Evolutionary conservation across 2,797 vertebrate species (phyloP), one percentile per base, ranked within the genome.

Genomic region (Sebastes matsubarae): DNA sequence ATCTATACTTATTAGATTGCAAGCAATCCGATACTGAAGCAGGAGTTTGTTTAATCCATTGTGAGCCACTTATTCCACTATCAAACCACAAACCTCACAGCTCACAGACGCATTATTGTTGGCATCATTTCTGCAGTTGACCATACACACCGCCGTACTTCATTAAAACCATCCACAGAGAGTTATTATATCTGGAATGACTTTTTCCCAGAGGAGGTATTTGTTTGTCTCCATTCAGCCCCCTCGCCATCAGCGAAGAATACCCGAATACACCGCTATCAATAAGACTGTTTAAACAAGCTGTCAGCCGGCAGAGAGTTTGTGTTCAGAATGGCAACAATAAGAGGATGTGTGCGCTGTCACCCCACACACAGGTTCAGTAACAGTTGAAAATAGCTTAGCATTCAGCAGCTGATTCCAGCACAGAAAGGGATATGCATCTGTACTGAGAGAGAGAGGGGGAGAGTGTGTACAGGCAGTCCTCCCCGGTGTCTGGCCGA

Each of bases 351-450:
- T 61, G 72, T 68, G 61, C 18, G 34, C 67, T 57, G 25, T 73
- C 73, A 64, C 57, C 59, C 55, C 72, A 27, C 72, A 77, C 69
- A 71, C 67, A 74, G 66, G 68, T 85, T 80, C 42, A 71, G 64
- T 38, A 79, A 81, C 82, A 87, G 75, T 84, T 82, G 77, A 79
- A 86, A 83, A 82, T 85, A 81, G 84, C 75, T 92, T 85, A 81
- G 81, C 79, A 92, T 92, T 93, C 89, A 88, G 86, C 68, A 64
- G 78, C 82, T 82, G 82, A 87, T 86, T 90, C 85, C 38, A 72
- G 79, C 72, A 68, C 42, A 81, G 82, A 87, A 84, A 86, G 83
- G 59, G 85, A 90, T 85, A 79, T 82, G 82, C 85, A 82, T 87
- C 81, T 71, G 69, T 75, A 68, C 73, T 25, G 42, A 80, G 79